Percentiles rank a stretch among this genome's conserved stretches.
phyloP scores from a whole-genome alignment of 2,888 invertebrate species.

The Anthophora plumipes region DNA sequence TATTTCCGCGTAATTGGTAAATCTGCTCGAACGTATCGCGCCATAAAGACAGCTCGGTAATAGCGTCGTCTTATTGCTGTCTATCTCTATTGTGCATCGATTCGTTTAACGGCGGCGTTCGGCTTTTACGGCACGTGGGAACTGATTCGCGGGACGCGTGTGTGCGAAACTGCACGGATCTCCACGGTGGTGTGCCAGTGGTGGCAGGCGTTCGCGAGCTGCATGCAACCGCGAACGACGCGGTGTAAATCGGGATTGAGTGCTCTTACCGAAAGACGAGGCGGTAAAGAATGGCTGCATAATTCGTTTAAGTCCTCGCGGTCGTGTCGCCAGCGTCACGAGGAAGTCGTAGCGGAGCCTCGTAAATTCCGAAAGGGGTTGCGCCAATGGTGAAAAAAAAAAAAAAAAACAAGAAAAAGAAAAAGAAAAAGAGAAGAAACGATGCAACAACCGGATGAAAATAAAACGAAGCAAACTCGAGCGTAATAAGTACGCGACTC shows the following conservation, averaged over 20 bases:
- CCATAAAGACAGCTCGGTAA: slow-evolving; percentile 12
- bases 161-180: slow-evolving; percentile 32
- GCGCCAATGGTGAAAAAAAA: background rate
- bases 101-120: slow-evolving; percentile 67
- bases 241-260: slow-evolving; percentile 56
- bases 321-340: slow-evolving; percentile 33
- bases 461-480: slow-evolving; percentile 27
- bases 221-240: slow-evolving; percentile 7
- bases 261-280: slow-evolving; percentile 27
- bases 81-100: slow-evolving; percentile 69
- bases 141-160: slow-evolving; percentile 50
- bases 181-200: background rate
- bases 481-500: slow-evolving; percentile 61
- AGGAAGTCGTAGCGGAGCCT: slow-evolving; percentile 42
- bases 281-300: slow-evolving; percentile 48
- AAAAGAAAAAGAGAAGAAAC: no score
- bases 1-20: background rate
- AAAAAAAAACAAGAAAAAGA: no score
- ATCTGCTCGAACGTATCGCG: slow-evolving; percentile 13
- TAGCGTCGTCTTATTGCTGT: slow-evolving; percentile 64
- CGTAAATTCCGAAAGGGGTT: slow-evolving; percentile 39
- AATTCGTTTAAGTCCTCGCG: slow-evolving; percentile 34
- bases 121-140: slow-evolving; percentile 73
- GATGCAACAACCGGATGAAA: slow-evolving; percentile 11
- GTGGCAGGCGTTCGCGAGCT: slow-evolving; percentile 1